phyloP scores from a whole-genome alignment of 1,140 invertebrate genomes.

The Saccostrea cuccullata region DNA sequence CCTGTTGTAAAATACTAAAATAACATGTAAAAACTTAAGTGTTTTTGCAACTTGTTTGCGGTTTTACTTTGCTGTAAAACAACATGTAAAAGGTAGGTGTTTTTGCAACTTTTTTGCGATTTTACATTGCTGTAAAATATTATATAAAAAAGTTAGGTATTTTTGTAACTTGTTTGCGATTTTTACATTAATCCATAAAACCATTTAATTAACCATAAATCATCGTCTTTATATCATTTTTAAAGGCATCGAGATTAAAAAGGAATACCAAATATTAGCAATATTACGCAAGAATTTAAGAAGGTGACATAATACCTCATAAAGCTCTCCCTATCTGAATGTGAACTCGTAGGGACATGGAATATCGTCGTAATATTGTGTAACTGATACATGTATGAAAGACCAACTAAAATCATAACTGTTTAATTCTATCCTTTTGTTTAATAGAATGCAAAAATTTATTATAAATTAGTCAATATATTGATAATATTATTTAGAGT shows the following conservation, averaged over 20 bases:
- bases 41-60: not conserved
- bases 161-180: not conserved
- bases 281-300: not conserved
- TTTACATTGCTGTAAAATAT: too few species aligned
- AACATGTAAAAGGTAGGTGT: too few species aligned
- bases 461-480: not conserved
- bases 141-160: too few species aligned
- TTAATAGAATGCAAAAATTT: not conserved
- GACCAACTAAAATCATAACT: not conserved
- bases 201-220: not conserved
- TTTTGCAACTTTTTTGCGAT: not conserved
- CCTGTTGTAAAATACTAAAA: too few species aligned
- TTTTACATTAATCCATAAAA: not conserved
- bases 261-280: not conserved
- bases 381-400: not conserved
- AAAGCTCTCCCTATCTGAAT: not conserved
- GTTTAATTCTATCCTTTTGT: not conserved
- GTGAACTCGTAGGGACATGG: constrained; percentile 23
- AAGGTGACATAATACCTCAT: not conserved
- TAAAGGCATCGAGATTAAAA: not conserved
- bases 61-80: too few species aligned
- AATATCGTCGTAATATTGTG: not conserved
- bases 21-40: too few species aligned
- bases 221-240: not conserved
- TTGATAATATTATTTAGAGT: not conserved